Evolutionary conservation across 2,113 vertebrate genomes (phyloP), one percentile per base, ranked within the genome.

Genomic region (Vidua chalybeata): DNA sequence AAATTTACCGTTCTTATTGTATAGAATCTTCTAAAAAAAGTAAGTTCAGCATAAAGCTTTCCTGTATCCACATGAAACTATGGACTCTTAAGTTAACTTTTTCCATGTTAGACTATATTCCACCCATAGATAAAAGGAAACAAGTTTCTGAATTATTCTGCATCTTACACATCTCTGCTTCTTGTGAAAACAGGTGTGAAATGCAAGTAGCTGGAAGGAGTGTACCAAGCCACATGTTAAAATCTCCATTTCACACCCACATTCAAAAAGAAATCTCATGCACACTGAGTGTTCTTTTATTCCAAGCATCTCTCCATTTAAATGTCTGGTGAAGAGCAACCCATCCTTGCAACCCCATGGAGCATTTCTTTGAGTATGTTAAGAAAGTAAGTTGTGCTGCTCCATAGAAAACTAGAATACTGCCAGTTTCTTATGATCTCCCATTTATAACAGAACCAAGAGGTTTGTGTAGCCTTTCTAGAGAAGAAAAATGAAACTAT

Each of bases 271-370:
- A 64, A 76, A 73, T 35, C 24, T 80, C 81, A 56, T n/a, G 43
- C 22, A 67, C 3, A 4, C 30, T 13, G 48, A 68, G 49, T 79
- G 45, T 45, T 31, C 6, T 62, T 90, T 81, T 74, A 56, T 56
- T 64, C 20, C 54, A 95, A 73, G 33, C 1, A 5, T 61, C 49
- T 43, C 45, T 73, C 54, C 33, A 28, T 46, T 80, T 80, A 75
- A 61, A 66, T 31, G 19, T n/a, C 67, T 81, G 54, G 20, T 59
- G 61, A 90, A 69, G 61, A 61, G 8, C 22, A 74, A 83, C 61
- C 45, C 26, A 56, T 23, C 39, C 54, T 84, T 0, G 0, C 49
- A 89, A 52, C 9, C 13, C 43, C 19, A 20, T 8, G 12, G 33
- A 55, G 14, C 30, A 39, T 45, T 87, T 81, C 3, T 89, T 7